phyloP scores from a whole-genome alignment of 1,140 invertebrate species.

The Trichonephila clavipes region DNA sequence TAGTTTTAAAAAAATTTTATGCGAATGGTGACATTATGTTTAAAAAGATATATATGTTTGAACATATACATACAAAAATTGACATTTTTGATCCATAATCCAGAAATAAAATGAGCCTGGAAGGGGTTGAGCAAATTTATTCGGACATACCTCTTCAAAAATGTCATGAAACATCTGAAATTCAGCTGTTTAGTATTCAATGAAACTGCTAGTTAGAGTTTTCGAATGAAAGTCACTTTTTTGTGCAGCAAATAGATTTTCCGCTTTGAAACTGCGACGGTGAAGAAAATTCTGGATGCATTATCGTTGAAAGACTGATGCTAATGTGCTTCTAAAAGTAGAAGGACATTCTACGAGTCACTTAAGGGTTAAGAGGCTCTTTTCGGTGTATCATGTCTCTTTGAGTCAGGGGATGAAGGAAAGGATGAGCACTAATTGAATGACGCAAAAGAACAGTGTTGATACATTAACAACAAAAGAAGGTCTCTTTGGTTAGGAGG shows the following conservation, averaged over 20 bases:
- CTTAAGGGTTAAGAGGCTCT: not conserved
- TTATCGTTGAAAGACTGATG: not conserved
- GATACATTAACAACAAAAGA: not conserved
- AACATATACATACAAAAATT: no score
- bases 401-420: not conserved
- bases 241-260: not conserved
- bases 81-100: no score
- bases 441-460: not conserved
- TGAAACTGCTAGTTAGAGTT: not conserved
- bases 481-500: no score
- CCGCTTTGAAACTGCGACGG: not conserved
- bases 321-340: conserved; percentile 6
- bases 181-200: not conserved
- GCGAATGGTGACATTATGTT: no score
- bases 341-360: not conserved
- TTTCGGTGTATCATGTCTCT: not conserved
- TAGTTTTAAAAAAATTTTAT: no score
- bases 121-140: not conserved
- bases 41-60: no score
- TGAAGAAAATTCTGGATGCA: conserved; percentile 4
- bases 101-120: no score
- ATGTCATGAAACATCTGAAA: not conserved
- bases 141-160: not conserved
- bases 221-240: not conserved
- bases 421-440: not conserved